Evolutionary conservation across 2,113 vertebrate genomes (phyloP), one percentile per base, ranked within the genome.

Genomic region (Neoarius graeffei): DNA sequence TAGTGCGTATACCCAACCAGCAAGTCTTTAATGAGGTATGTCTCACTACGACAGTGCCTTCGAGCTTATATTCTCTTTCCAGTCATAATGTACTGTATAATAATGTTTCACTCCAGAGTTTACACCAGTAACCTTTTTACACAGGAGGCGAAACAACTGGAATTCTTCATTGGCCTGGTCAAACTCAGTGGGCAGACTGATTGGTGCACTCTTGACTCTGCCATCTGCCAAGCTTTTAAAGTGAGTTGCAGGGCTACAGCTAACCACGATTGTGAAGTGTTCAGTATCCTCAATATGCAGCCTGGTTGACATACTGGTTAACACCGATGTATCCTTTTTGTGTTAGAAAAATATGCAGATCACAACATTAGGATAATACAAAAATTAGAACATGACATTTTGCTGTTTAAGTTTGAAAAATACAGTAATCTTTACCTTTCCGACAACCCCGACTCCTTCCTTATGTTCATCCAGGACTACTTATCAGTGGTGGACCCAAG

Each of bases 21-120:
- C 97, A 96, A 83, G 96, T 99, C 89, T 98, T 99, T 93, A 97
- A 98, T 94, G 98, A 99, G 89, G 98, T 99, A 86, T 96, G 97
- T 91, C 6, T 84, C 17, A 56, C 50, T 17, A 10, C 50, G 11
- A 82, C 17, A 35, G 13, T 50, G 20, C 59, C 48, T 77, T 27
- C 1, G 14, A 67, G 7, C 9, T 14, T 25, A 52, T 27, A 50
- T 23, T 83, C 67, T 79, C 5, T 57, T 74, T 73, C 20, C 15
- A 42, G 69, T 25, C 4, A 48, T 23, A 84, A 74, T 23, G 7
- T 62, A 14, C 25, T 77, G 5, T 17, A 19, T 54, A 25, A 25
- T 11, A 0, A 9, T 30, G 8, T 71, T 62, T 3, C 85, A 54
- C 17, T 10, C 9, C 1, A 17, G 5, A 23, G 6, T 60, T 73